phyloP scores from a whole-genome alignment of 2,113 vertebrate genomes.

The Entosphenus tridentatus region DNA sequence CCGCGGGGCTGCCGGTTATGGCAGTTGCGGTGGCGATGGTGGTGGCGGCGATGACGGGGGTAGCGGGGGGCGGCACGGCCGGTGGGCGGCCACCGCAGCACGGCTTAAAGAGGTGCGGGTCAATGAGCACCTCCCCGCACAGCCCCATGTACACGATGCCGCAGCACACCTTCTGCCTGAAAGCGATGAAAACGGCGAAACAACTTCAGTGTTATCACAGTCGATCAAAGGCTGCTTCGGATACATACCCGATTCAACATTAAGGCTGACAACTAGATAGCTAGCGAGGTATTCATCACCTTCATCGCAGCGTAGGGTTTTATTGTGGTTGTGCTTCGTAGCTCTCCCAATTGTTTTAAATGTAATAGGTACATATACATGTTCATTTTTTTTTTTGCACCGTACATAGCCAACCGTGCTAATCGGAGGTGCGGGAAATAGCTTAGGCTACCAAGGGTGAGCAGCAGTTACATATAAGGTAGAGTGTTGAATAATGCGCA shows the following conservation, averaged over 20 bases:
- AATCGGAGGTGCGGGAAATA: no score
- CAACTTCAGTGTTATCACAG: background rate
- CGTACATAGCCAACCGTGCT: no score
- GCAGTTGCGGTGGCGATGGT: no score
- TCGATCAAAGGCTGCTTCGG: background rate
- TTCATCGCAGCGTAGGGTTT: background rate
- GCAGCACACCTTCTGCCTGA: constrained; percentile 83
- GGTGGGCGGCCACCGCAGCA: constrained; percentile 37
- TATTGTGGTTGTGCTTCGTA: background rate
- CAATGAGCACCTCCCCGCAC: constrained; percentile 86
- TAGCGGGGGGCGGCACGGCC: background rate
- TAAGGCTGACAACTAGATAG: background rate
- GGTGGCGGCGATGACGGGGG: no score
- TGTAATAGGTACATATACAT: background rate
- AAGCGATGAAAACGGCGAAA: constrained; percentile 8
- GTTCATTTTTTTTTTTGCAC: no score
- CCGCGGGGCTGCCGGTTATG: no score
- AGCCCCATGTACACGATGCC: constrained; percentile 95
- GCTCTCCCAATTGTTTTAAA: background rate
- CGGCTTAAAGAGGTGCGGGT: constrained; percentile 88
- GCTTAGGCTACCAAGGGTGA: no score
- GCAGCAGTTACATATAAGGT: no score
- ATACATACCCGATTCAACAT: background rate
- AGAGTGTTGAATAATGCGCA: no score
- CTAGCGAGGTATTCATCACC: background rate